Evolutionary conservation across 2,797 vertebrate species (phyloP).

Genomic region (Brotula barbata): DNA sequence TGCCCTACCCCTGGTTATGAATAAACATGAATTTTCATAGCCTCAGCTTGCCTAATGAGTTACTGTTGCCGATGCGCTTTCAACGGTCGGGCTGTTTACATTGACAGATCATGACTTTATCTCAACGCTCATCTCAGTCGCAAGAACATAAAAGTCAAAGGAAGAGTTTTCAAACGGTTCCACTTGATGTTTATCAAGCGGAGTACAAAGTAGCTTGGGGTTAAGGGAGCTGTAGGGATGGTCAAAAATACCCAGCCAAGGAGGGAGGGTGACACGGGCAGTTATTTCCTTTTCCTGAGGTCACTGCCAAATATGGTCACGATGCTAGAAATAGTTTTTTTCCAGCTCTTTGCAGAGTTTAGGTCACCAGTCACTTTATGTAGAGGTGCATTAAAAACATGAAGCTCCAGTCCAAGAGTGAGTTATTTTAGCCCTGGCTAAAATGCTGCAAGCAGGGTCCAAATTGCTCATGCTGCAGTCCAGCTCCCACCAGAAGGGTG

Average conservation of each 20-base stretch:
- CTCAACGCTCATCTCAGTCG: constrained; percentile 28
- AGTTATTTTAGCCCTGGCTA: constrained; percentile 56
- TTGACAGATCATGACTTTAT: constrained; percentile 24
- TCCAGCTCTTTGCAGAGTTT: constrained; percentile 52
- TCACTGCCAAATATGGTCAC: constrained; percentile 69
- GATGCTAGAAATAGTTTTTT: constrained; percentile 68
- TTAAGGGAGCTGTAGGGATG: constrained; percentile 52
- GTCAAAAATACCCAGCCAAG: constrained; percentile 59
- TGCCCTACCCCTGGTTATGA: constrained; percentile 46
- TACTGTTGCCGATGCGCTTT: constrained; percentile 20
- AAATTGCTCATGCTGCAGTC: constrained; percentile 50
- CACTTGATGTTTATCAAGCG: constrained; percentile 66
- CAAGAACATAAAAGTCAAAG: constrained; percentile 46
- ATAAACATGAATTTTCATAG: constrained; percentile 59
- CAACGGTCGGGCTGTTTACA: not conserved
- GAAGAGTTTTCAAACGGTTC: constrained; percentile 20
- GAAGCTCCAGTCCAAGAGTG: constrained; percentile 44
- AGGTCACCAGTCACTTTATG: constrained; percentile 52
- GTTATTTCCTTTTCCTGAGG: constrained; percentile 69
- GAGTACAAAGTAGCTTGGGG: constrained; percentile 58
- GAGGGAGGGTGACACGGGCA: constrained; percentile 52
- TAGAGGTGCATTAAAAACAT: constrained; percentile 55
- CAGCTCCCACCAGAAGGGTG: constrained; percentile 48
- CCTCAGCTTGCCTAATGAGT: constrained; percentile 20
- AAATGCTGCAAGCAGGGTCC: constrained; percentile 51